phyloP scores from a whole-genome alignment of 2,797 vertebrate genomes.

The Rhynchonycteris naso region DNA sequence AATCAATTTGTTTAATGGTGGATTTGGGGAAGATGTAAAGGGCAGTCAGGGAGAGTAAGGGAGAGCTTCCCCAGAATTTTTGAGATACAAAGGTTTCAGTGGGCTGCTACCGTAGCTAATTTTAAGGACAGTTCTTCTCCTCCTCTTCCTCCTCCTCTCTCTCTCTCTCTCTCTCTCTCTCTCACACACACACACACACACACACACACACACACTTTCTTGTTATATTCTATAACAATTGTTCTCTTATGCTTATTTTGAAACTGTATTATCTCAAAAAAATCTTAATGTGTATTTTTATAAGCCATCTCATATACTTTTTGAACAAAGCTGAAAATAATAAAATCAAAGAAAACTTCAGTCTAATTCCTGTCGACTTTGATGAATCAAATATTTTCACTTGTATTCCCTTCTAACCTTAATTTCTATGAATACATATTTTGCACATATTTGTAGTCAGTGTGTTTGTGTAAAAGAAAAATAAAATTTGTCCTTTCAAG shows the following conservation, averaged over 20 bases:
- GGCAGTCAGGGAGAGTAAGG: neutral
- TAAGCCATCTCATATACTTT: slow-evolving; percentile 12
- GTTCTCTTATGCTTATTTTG: neutral
- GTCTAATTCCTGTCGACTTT: neutral
- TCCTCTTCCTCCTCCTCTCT: too few relatives aligned
- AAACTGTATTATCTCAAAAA: slow-evolving; percentile 32
- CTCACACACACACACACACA: neutral
- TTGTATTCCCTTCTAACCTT: neutral
- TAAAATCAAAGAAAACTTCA: slow-evolving; percentile 12
- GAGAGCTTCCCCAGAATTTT: neutral
- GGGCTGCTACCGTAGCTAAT: neutral
- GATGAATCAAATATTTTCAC: neutral
- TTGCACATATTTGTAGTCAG: neutral
- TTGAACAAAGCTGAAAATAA: slow-evolving; percentile 36
- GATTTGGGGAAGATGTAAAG: neutral
- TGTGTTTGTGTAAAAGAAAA: neutral
- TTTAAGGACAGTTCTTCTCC: neutral
- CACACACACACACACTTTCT: neutral
- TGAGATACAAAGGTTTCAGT: neutral
- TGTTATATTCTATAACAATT: neutral
- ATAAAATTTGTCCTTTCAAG: slow-evolving; percentile 3
- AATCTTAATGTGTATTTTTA: neutral
- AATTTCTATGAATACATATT: neutral
- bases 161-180: neutral
- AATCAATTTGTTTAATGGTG: neutral